Evolutionary conservation across 2,113 vertebrate genomes (phyloP), one percentile per base, ranked within the genome.

Genomic region (Seriola rivoliana): DNA sequence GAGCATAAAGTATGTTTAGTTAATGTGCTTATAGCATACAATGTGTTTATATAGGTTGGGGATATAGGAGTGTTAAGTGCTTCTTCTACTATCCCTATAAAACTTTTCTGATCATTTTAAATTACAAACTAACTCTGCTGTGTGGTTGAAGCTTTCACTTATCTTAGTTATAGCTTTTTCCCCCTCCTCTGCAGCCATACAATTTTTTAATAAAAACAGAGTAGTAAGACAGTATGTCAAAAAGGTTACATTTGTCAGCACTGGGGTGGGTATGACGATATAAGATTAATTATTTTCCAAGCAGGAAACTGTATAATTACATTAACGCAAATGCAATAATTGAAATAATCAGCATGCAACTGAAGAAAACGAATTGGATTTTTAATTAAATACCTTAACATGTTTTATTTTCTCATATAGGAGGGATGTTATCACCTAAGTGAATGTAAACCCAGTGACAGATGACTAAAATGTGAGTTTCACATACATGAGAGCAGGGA

Each of bases 281-380:
- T 8, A 36, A 59, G 36, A 42, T 0, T 3, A 68, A 57, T 54
- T 21, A 29, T 65, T 65, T 44, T 71, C 57, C 7, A 60, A 52
- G 19, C 48, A 68, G 62, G 62, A 6, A 67, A 75, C 75, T 59
- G 8, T 69, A 29, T 75, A 72, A 70, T 81, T 67, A 74, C 23
- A 69, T 55, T 12, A 68, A 73, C 29, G 42, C 40, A 36, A 42
- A 3, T 74, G 38, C 23, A 75, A 29, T 63, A 34, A 75, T 81
- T 77, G 36, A 46, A 69, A 62, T 50, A 67, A 74, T 62, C 54
- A 52, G 57, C 9, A 13, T 80, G 58, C 72, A 72, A 62, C 65
- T 23, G 34, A 68, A 70, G 58, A 23, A 55, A 74, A 66, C 6
- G 36, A 74, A 83, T 76, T 76, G 32, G 34, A 80, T 52, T 86